Evolutionary conservation across 2,113 vertebrate species (phyloP).

Genomic region (Conger conger): DNA sequence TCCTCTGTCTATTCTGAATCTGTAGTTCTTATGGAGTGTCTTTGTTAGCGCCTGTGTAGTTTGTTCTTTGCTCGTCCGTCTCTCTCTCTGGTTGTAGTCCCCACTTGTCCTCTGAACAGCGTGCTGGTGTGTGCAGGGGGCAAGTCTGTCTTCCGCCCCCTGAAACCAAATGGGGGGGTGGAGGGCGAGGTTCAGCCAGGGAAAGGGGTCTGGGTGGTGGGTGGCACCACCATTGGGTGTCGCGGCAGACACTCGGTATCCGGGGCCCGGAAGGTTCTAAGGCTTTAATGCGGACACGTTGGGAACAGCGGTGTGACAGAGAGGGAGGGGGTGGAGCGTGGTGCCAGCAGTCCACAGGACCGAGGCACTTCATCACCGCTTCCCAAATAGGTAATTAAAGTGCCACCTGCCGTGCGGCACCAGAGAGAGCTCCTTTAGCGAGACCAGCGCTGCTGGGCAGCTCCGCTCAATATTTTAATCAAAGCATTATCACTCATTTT

Average conservation of each 20-base stretch:
- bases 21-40: background rate
- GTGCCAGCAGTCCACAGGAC: constrained; percentile 56
- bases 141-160: background rate
- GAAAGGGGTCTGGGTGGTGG: background rate
- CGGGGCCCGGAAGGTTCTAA: constrained; percentile 48
- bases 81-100: background rate
- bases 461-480: constrained; percentile 36
- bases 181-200: background rate
- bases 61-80: background rate
- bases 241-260: constrained; percentile 28
- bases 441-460: constrained; percentile 39
- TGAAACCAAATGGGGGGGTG: background rate
- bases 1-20: background rate
- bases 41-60: too few relatives aligned
- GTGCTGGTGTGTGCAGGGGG: constrained; percentile 17
- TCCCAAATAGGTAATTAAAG: constrained; percentile 67
- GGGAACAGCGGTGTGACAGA: constrained; percentile 51
- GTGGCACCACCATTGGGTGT: constrained; percentile 34
- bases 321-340: constrained; percentile 48
- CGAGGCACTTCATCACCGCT: constrained; percentile 61
- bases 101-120: background rate
- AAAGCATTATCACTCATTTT: constrained; percentile 43
- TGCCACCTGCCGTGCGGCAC: constrained; percentile 59
- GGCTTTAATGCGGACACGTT: constrained; percentile 37
- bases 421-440: constrained; percentile 44